phyloP scores from a whole-genome alignment of 2,888 invertebrate genomes.

The Octonoba sinensis region DNA sequence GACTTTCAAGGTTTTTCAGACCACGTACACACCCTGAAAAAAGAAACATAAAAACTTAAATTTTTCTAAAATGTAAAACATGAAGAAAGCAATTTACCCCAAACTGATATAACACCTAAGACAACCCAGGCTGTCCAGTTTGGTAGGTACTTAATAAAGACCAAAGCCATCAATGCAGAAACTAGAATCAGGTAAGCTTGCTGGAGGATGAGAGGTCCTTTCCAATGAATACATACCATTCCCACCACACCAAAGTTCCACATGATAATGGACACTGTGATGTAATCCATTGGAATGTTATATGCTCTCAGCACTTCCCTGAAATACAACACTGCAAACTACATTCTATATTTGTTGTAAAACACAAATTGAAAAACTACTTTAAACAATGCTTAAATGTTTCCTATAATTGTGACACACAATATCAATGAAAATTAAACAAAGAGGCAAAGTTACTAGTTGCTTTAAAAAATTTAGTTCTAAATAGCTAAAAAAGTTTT shows the following conservation, averaged over 20 bases:
- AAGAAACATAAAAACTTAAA: no score
- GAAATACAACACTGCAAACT: conserved; percentile 67
- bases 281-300: conserved; percentile 95
- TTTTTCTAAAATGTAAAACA: no score
- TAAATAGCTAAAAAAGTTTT: background rate
- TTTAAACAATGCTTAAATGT: background rate
- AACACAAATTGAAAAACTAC: background rate
- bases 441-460: background rate
- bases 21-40: no score
- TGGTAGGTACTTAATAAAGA: conserved; percentile 98
- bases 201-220: conserved; percentile 93
- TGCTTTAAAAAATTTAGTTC: background rate
- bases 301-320: conserved; percentile 92
- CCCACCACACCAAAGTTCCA: conserved; percentile 99
- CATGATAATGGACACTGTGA: conserved; percentile 87
- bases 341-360: background rate
- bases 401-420: no score
- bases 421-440: background rate
- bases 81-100: conserved; percentile 78
- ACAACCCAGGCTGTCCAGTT: conserved; percentile 99
- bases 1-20: no score
- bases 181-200: conserved; percentile 97
- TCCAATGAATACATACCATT: conserved; percentile 99
- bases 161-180: conserved; percentile 96
- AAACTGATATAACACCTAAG: conserved; percentile 94